Evolutionary conservation across 2,113 vertebrate genomes (phyloP).

Genomic region (Siniperca knerii): DNA sequence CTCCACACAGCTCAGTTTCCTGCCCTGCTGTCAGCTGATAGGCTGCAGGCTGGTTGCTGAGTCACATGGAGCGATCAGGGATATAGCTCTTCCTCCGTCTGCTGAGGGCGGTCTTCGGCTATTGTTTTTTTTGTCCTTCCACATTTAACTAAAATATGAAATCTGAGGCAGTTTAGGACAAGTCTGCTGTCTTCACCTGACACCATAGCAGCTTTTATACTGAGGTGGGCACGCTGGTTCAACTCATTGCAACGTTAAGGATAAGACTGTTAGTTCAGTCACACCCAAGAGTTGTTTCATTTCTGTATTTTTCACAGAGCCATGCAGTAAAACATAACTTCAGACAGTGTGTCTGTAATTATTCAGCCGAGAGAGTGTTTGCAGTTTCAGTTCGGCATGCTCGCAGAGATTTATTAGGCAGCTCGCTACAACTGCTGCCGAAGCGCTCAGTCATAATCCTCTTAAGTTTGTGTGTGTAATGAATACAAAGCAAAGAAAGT

Average conservation of each 20-base stretch:
- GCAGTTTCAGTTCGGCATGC: constrained; percentile 4
- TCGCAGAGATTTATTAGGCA: constrained; percentile 55
- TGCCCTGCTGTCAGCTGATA: constrained; percentile 66
- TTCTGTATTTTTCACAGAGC: constrained; percentile 6
- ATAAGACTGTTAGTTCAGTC: not conserved
- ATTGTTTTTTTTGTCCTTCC: not conserved
- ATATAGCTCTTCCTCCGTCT: constrained; percentile 21
- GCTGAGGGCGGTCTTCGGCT: not conserved
- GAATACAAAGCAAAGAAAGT: constrained; percentile 52
- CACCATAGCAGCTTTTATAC: constrained; percentile 24
- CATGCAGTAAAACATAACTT: not conserved
- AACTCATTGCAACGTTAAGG: not conserved
- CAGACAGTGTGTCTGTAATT: constrained; percentile 6
- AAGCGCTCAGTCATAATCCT: constrained; percentile 64
- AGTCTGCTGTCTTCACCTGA: constrained; percentile 19
- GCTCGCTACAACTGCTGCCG: constrained; percentile 48
- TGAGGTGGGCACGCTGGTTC: constrained; percentile 20
- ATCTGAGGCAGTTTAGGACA: constrained; percentile 10
- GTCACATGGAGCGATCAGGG: constrained; percentile 64
- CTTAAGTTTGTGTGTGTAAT: constrained; percentile 54
- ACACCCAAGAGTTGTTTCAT: not conserved
- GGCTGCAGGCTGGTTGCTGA: constrained; percentile 63
- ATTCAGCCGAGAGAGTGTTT: not conserved
- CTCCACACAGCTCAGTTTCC: constrained; percentile 25
- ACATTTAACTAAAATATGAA: constrained; percentile 30